A percentile compares a stretch with the other conserved stretches of the same genome.
phyloP scores from a whole-genome alignment of 2,888 invertebrate genomes.

The Mesoligia furuncula region DNA sequence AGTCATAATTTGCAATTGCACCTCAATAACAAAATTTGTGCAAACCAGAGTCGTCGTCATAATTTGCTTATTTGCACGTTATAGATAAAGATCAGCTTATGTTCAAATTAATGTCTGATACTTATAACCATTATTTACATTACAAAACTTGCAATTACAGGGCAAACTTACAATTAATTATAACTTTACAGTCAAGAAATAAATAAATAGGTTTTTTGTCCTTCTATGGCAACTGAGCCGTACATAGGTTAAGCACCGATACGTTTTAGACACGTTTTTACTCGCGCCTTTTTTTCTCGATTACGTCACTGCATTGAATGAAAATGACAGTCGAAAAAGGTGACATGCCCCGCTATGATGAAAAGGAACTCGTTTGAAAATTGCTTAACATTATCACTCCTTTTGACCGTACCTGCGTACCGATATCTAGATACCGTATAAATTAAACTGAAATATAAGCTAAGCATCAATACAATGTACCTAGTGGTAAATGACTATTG shows the following conservation, averaged over 20 bases:
- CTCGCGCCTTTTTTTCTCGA: background rate
- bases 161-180: conserved; percentile 7
- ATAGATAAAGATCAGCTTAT: conserved; percentile 39
- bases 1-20: conserved; percentile 17
- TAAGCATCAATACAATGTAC: conserved; percentile 57
- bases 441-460: conserved; percentile 42
- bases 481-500: conserved; percentile 75
- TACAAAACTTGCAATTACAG: conserved; percentile 21
- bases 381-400: background rate
- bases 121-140: conserved; percentile 25
- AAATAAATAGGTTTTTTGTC: background rate
- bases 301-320: background rate
- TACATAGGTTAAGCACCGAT: background rate
- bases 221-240: too few species aligned
- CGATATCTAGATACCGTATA: too few species aligned
- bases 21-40: conserved; percentile 26
- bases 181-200: background rate
- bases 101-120: conserved; percentile 27
- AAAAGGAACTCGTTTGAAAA: background rate
- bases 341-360: background rate
- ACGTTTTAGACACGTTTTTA: background rate
- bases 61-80: conserved; percentile 38
- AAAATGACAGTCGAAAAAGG: background rate
- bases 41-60: conserved; percentile 17
- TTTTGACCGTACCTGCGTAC: background rate